These are phyloP conservation scores for Chaunax sp. DNA, from an alignment of 2,797 vertebrate genomes.

Conservation along the genomic window DNA sequence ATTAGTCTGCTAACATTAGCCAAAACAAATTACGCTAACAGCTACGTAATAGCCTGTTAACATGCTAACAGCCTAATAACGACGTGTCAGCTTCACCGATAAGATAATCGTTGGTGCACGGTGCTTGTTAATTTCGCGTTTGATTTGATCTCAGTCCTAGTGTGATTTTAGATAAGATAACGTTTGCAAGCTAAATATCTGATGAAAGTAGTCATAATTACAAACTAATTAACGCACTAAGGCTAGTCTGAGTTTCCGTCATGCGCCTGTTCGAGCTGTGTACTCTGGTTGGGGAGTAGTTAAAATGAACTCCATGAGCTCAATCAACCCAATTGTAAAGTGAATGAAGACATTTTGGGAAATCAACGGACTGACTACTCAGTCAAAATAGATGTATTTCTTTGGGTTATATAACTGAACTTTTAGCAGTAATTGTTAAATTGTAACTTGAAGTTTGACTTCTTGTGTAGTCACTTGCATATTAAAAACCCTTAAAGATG, in stretches of 20 bases:
- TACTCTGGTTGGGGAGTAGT: too few relatives aligned
- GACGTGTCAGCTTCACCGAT: constrained; percentile 18
- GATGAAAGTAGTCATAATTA: rapidly evolving
- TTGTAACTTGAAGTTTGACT: not conserved
- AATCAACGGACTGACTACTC: too few relatives aligned
- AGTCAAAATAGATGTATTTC: not conserved
- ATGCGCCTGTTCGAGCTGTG: not conserved
- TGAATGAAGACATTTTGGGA: too few relatives aligned
- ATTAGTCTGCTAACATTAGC: constrained; percentile 52
- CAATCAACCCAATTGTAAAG: too few relatives aligned
- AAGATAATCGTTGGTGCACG: not conserved
- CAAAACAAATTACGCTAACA: constrained; percentile 21
- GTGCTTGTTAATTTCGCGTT: too few relatives aligned
- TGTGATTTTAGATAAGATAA: not conserved
- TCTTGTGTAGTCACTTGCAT: rapidly evolving
- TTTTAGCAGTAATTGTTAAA: not conserved
- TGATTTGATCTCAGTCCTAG: too few relatives aligned
- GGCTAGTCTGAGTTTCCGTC: constrained; percentile 1
- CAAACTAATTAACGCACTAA: not conserved
- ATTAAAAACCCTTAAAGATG: too few relatives aligned
- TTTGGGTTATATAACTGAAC: not conserved
- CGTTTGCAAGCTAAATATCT: rapidly evolving
- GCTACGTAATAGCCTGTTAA: constrained; percentile 38
- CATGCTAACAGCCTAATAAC: constrained; percentile 14
- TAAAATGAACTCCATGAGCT: too few relatives aligned